Conservation (phyloP, 2,888 invertebrate genomes). For the Ormia ochracea region DNA sequence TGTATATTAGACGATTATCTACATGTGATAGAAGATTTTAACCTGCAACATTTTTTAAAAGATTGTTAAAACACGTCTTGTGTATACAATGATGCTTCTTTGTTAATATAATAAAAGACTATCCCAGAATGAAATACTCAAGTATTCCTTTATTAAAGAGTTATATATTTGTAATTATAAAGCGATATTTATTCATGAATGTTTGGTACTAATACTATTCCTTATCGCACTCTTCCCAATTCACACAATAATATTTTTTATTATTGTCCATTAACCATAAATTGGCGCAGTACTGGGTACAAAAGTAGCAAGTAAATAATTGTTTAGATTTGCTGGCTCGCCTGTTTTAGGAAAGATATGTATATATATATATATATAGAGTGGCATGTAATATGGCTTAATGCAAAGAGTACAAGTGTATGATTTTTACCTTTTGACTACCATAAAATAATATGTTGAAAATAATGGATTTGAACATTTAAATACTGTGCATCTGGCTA, state of each 20-base stretch:
- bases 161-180: not conserved
- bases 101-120: slow-evolving; percentile 30
- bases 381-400: not conserved
- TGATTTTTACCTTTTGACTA: slow-evolving; percentile 72
- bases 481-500: slow-evolving; percentile 72
- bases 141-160: slow-evolving; percentile 11
- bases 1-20: slow-evolving; percentile 67
- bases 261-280: slow-evolving; percentile 70
- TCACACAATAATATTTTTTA: slow-evolving; percentile 72
- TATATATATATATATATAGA: not conserved
- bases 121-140: slow-evolving; percentile 1
- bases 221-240: slow-evolving; percentile 72
- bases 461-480: slow-evolving; percentile 73
- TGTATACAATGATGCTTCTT: too few species aligned
- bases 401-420: not conserved
- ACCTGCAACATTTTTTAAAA: slow-evolving; percentile 30
- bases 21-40: slow-evolving; percentile 65
- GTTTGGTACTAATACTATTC: not conserved
- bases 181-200: not conserved
- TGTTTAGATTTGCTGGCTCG: slow-evolving; percentile 74
- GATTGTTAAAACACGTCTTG: too few species aligned
- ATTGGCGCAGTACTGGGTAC: slow-evolving; percentile 72
- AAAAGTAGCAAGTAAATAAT: slow-evolving; percentile 75
- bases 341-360: slow-evolving; percentile 62
- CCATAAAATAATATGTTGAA: slow-evolving; percentile 75